Evolutionary conservation across 2,113 vertebrate genomes (phyloP), one percentile per base, ranked within the genome.

Genomic region (Sminthopsis crassicaudata): DNA sequence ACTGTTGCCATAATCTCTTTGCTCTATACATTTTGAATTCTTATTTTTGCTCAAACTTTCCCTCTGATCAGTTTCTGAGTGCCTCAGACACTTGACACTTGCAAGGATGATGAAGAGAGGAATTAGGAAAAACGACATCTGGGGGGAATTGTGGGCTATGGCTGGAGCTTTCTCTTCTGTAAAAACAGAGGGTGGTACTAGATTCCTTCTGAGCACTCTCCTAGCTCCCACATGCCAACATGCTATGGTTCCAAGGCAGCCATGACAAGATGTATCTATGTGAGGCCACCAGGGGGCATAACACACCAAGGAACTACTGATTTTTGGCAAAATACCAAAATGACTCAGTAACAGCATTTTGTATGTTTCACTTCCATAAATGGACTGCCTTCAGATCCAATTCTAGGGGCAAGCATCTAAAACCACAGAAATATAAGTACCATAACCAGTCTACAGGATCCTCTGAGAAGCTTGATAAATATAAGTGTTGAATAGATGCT

Each of bases 261-360:
- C 2, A 51, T 24, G 46, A 27, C 0, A 8, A 91, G 55, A 91
- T 27, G 53, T 19, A 25, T 5, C 26, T 22, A 24, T 14, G 36
- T 11, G 27, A 30, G 26, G 93, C 96, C 97, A 97, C 96, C 52
- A 97, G 97, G 94, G 97, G 97, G 97, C 96, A 92, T 0, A 88
- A 52, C 23, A 52, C 89, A 53, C 92, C 2, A 46, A 54, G 36
- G 94, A 89, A 95, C 90, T 92, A 30, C 52, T n/a, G n/a, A 89
- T 89, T 53, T 90, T 36, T 10, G 53, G 89, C 46, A 52, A 36
- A 46, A 52, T 42, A 84, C 67, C 67, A 84, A 84, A 36, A 42
- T 84, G n/a, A 42, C 60, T 76, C 60, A 76, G 60, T 76, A 42
- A 84, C n/a, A 42, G 36, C n/a, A 84, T 84, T 84, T 84, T 84